Conservation (phyloP, 2,113 vertebrate genomes). For the Uria lomvia region DNA sequence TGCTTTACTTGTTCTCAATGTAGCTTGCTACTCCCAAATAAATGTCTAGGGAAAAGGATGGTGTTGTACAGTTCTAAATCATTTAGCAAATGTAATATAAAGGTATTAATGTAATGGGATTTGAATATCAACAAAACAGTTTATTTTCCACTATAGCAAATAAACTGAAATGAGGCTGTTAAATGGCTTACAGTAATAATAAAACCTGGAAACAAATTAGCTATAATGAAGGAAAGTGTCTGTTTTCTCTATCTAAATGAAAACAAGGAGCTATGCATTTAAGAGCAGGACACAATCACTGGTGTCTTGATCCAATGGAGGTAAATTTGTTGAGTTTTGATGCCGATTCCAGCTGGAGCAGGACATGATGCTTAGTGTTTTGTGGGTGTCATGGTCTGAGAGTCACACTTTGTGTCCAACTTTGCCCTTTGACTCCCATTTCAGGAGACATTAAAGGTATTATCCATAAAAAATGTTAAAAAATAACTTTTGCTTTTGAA, state of each 20-base stretch:
- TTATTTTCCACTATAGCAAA: not conserved
- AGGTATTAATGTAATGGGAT: not conserved
- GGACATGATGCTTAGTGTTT: not conserved
- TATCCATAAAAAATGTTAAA: not conserved
- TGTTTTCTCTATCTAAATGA: not conserved
- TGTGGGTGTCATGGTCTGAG: accelerated
- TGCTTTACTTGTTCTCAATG: not conserved
- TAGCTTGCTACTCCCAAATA: not conserved
- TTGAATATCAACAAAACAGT: not conserved
- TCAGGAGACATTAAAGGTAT: not conserved
- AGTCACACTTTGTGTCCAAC: accelerated
- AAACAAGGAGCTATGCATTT: not conserved
- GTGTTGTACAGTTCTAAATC: not conserved
- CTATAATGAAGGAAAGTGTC: not conserved
- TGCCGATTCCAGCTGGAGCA: not conserved
- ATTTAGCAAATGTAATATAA: not conserved
- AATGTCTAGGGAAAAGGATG: not conserved
- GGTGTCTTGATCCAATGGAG: not conserved
- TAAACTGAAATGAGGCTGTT: not conserved
- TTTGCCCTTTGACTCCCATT: not conserved
- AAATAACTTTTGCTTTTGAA: not conserved
- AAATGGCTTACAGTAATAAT: not conserved
- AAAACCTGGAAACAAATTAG: not conserved
- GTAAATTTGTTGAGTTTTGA: not conserved
- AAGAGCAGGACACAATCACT: not conserved